These are phyloP conservation scores for Limonius californicus DNA, from an alignment of 1,140 invertebrate species.

Conservation along the genomic window DNA sequence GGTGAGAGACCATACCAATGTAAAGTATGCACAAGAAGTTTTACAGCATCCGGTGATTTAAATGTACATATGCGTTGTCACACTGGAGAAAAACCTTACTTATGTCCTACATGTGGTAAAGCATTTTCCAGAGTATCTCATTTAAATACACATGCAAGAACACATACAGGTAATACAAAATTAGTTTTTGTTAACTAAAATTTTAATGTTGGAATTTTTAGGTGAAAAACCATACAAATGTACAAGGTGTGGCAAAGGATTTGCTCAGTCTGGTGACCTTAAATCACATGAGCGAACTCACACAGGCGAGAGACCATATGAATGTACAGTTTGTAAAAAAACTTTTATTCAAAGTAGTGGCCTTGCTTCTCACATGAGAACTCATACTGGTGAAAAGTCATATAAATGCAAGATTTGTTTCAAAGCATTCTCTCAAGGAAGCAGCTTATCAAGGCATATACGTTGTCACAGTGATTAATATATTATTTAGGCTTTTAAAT, in stretches of 20 bases:
- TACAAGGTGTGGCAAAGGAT: constrained; percentile 64
- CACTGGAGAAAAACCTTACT: constrained; percentile 20
- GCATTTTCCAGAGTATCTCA: constrained; percentile 14
- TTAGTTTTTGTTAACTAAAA: too few relatives aligned
- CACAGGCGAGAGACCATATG: constrained; percentile 44
- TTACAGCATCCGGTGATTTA: background rate
- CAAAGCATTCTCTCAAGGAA: background rate
- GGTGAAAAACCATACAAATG: constrained; percentile 75
- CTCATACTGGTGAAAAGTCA: background rate
- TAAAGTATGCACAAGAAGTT: background rate
- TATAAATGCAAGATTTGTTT: background rate
- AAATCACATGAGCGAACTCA: constrained; percentile 57
- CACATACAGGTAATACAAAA: constrained; percentile 10
- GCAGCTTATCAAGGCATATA: background rate
- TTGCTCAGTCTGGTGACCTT: constrained; percentile 49
- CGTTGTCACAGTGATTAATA: too few relatives aligned
- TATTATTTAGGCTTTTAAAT: too few relatives aligned
- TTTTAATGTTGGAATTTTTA: too few relatives aligned
- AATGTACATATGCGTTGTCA: constrained; percentile 3
- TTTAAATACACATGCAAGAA: constrained; percentile 14
- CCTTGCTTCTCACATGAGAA: background rate
- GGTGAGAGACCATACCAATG: background rate
- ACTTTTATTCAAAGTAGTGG: constrained; percentile 21
- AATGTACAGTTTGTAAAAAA: constrained; percentile 49
- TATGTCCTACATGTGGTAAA: constrained; percentile 16